These are phyloP conservation scores for Notarius lentiginosus DNA, from an alignment of 2,113 vertebrate genomes.

Conservation along the genomic window DNA sequence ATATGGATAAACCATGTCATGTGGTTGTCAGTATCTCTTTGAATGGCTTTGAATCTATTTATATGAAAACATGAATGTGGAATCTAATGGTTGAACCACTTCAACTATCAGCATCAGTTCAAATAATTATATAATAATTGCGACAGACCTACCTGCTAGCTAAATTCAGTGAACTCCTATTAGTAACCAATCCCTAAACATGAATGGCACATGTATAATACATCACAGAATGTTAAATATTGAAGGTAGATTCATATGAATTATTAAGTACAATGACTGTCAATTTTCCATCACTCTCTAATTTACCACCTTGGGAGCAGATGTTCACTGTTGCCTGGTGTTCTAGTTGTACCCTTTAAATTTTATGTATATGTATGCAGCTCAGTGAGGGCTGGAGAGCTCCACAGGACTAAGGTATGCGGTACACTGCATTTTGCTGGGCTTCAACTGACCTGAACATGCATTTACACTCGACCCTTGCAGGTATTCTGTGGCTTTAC, in stretches of 20 bases:
- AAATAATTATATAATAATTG: neutral
- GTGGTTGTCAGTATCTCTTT: neutral
- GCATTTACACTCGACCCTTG: conserved; percentile 39
- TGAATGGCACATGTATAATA: conserved; percentile 46
- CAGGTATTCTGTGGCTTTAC: conserved; percentile 17
- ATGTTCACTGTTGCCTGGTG: neutral
- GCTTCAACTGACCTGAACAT: conserved; percentile 41
- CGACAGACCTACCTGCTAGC: neutral
- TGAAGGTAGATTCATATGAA: conserved; percentile 37
- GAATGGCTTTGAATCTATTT: neutral
- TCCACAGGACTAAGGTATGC: conserved; percentile 20
- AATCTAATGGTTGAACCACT: neutral
- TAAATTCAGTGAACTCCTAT: neutral
- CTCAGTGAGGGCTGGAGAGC: conserved; percentile 18
- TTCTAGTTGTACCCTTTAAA: conserved; percentile 16
- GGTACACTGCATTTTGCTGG: conserved; percentile 13
- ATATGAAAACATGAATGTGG: neutral
- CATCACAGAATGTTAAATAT: conserved; percentile 40
- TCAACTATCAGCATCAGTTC: neutral
- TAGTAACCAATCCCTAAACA: conserved; percentile 1
- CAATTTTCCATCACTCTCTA: conserved; percentile 26
- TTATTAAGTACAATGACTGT: conserved; percentile 32
- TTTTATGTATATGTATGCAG: conserved; percentile 49
- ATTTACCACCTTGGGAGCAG: conserved; percentile 8
- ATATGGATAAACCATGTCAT: neutral